Percentiles rank a stretch among this genome's conserved stretches.
Conservation (phyloP, 2,797 vertebrate species). For the Rhincodon typus region DNA sequence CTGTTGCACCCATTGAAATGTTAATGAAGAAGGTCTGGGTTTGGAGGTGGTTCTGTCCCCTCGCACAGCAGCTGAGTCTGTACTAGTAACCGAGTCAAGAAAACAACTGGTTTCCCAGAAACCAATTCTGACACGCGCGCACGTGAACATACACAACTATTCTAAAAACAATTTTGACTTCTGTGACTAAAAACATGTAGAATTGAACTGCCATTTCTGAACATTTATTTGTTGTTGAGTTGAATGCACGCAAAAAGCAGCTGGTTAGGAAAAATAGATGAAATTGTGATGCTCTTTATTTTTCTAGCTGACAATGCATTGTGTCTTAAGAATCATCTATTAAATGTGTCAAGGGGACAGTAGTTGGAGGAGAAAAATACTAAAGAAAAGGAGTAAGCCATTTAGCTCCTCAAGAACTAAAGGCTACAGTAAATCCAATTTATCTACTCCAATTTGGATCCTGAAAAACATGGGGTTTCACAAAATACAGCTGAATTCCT, state of each 20-base stretch:
- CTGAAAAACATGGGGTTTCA: neutral
- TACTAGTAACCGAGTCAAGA: neutral
- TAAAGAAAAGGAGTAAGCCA: neutral
- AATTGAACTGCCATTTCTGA: neutral
- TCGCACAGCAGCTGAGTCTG: neutral
- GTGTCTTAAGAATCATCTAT: neutral
- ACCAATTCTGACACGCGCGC: neutral
- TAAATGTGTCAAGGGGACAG: neutral
- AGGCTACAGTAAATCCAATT: neutral
- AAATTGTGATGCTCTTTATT: neutral
- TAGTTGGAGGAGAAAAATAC: neutral
- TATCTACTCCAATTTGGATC: neutral
- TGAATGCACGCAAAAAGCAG: neutral
- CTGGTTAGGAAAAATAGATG: neutral
- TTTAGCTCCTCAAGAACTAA: neutral
- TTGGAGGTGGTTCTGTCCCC: neutral
- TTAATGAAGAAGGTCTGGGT: too few relatives aligned
- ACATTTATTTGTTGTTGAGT: neutral
- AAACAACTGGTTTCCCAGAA: neutral
- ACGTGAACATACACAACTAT: too few relatives aligned
- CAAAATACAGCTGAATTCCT: neutral
- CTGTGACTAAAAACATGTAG: neutral
- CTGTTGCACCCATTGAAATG: neutral
- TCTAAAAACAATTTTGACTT: neutral
- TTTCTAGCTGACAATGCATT: neutral